Evolutionary conservation across 2,888 invertebrate species (phyloP), one percentile per base, ranked within the genome.

Genomic region (Hemicrepidius hirtus): DNA sequence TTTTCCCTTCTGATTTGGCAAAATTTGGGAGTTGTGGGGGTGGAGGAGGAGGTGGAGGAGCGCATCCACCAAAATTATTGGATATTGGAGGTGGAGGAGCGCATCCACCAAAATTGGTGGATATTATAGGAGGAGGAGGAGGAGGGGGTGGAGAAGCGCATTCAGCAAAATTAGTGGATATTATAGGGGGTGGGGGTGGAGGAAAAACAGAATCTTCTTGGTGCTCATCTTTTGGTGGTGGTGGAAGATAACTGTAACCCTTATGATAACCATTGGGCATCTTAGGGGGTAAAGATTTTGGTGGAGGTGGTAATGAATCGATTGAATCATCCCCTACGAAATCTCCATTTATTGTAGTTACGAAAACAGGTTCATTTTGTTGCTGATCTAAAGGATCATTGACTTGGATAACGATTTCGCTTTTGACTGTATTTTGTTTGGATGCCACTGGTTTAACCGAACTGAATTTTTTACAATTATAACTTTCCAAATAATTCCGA

Each of bases 401-500:
- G 40, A 85, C 82, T 73, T 84, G 79, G 37, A 84, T 81, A 62
- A 80, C 82, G 72, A 84, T 80, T 77, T 84, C 84, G 18, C 82
- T 83, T 77, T 82, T 83, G 35, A 82, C 80, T 21, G 73, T 74
- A 55, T 76, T 76, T 46, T 75, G 74, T 44, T 76, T 69, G n/a
- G 55, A 37, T 20, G 67, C 40, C 3, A 40, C 44, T 4, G 81
- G 80, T 68, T 79, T 80, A 6, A 82, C 82, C 0, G 82, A 75
- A 57, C 76, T 77, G 62, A 77, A 81, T 62, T 80, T 81, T 62
- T 80, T 82, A 35, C 69, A 76, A 35, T 76, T 81, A 49, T 80
- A 79, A 60, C 78, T 77, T 20, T 80, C 78, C 46, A 82, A 62
- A 57, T 79, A 80, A 6, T 81, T 77, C 12, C 79, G 79, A 60